Conservation (phyloP, 2,113 vertebrate genomes). For the Laticauda colubrina region DNA sequence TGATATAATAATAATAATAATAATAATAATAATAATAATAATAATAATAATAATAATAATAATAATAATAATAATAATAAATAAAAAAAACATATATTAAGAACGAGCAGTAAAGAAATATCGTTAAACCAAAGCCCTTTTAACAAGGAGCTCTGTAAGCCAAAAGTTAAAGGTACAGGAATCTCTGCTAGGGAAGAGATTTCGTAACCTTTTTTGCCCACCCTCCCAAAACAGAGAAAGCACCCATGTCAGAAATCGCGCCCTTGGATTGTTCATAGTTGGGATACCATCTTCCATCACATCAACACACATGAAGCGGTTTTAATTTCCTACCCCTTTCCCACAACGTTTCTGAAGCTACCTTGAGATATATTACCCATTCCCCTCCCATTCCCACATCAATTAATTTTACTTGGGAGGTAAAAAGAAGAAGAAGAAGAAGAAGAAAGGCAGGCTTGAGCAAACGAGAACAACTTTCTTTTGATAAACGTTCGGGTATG, state of each 20-base stretch:
- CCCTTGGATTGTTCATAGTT: slow-evolving; percentile 40
- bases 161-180: slow-evolving; percentile 58
- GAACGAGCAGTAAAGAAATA: background rate
- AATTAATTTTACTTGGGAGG: slow-evolving; percentile 48
- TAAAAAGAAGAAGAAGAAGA: slow-evolving; percentile 38
- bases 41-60: background rate
- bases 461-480: slow-evolving; percentile 53
- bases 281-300: slow-evolving; percentile 21
- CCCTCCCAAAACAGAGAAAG: slow-evolving; percentile 27
- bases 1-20: background rate
- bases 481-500: background rate
- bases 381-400: slow-evolving; percentile 1
- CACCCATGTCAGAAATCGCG: slow-evolving; percentile 40
- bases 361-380: slow-evolving; percentile 2
- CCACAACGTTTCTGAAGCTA: slow-evolving; percentile 32
- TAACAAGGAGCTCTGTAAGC: slow-evolving; percentile 28
- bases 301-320: slow-evolving; percentile 16
- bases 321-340: slow-evolving; percentile 16
- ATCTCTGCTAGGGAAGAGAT: slow-evolving; percentile 49
- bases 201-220: slow-evolving; percentile 37
- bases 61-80: background rate
- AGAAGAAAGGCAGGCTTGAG: background rate
- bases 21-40: background rate
- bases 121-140: slow-evolving; percentile 2
- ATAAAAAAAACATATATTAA: background rate